phyloP scores from a whole-genome alignment of 2,797 vertebrate genomes.

The Nyctibius grandis region DNA sequence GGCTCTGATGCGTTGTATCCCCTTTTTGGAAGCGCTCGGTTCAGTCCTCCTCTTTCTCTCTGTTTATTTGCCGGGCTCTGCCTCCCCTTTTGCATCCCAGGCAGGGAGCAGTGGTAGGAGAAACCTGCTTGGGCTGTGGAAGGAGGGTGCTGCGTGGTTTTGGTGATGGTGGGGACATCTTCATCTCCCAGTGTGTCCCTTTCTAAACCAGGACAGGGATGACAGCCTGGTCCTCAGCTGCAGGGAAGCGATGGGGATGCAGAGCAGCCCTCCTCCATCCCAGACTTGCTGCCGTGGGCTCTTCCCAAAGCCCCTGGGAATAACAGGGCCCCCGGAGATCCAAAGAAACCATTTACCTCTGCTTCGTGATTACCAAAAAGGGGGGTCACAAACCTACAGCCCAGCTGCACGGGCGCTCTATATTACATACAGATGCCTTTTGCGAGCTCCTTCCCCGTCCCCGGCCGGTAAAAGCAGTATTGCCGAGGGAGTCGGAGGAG shows the following conservation, averaged over 20 bases:
- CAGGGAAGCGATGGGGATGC: not conserved
- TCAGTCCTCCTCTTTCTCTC: not conserved
- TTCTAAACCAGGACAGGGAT: not conserved
- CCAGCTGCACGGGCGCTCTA: not conserved
- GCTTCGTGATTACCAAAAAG: slow-evolving; percentile 4
- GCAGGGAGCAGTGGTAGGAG: not conserved
- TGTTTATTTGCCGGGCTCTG: not conserved
- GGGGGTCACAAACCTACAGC: not conserved
- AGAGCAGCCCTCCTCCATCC: not conserved
- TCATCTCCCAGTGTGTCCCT: not conserved
- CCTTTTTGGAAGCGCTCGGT: not conserved
- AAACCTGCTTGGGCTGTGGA: not conserved
- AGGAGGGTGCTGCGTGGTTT: not conserved
- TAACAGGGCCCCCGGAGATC: not conserved
- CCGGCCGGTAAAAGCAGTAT: slow-evolving; percentile 2
- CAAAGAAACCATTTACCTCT: slow-evolving; percentile 53
- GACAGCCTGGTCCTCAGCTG: not conserved
- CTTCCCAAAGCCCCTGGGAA: not conserved
- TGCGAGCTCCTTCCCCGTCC: not conserved
- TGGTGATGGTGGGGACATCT: not conserved
- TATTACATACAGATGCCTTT: slow-evolving; percentile 57
- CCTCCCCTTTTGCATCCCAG: not conserved
- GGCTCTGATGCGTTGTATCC: not conserved
- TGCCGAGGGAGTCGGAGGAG: slow-evolving; percentile 36
- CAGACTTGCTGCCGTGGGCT: not conserved